phyloP scores from a whole-genome alignment of 2,113 vertebrate genomes.

The Tragulus kanchil region DNA sequence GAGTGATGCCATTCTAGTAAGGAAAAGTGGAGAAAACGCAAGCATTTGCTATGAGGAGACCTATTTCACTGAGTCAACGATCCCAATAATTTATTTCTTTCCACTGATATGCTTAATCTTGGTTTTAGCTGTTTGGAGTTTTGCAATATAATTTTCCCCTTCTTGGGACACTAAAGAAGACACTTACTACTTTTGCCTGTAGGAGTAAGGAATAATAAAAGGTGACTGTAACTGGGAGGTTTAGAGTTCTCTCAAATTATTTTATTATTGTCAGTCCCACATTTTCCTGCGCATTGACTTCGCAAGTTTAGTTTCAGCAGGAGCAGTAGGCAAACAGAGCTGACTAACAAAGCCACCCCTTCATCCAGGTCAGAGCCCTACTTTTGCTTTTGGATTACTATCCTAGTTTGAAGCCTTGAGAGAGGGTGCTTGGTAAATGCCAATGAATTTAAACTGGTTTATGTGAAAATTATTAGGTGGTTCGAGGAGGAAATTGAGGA shows the following conservation, averaged over 20 bases:
- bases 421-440: constrained; percentile 9
- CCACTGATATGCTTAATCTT: not conserved
- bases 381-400: not conserved
- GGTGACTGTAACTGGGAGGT: not conserved
- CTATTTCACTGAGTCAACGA: not conserved
- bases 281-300: not conserved
- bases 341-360: not conserved
- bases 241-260: not conserved
- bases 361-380: not conserved
- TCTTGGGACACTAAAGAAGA: not conserved
- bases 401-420: not conserved
- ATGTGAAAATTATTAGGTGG: not conserved
- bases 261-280: not conserved
- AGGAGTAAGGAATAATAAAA: not conserved
- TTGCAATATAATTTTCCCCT: not conserved
- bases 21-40: not conserved
- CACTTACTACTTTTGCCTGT: not conserved
- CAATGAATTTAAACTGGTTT: not conserved
- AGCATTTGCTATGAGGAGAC: not conserved
- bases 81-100: not conserved
- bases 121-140: not conserved
- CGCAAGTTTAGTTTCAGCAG: not conserved
- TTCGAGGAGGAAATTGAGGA: not conserved
- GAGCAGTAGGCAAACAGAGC: not conserved
- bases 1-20: not conserved